Percentiles rank a stretch among this genome's conserved stretches.
These are phyloP conservation scores for Choristoneura fumiferana DNA, from an alignment of 1,140 invertebrate genomes.

Conservation along the genomic window DNA sequence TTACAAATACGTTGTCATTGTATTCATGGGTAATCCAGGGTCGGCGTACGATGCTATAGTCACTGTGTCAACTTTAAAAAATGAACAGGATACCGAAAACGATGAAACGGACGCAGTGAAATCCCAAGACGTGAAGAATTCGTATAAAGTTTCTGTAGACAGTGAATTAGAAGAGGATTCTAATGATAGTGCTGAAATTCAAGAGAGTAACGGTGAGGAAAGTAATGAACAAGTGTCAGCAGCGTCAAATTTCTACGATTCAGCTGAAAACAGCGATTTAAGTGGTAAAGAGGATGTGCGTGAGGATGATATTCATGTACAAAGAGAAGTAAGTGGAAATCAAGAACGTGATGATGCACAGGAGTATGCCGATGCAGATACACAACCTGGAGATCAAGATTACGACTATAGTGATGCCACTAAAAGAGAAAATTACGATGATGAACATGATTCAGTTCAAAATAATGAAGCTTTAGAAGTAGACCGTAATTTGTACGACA, in stretches of 20 bases:
- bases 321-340: background rate
- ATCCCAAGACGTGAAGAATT: constrained; percentile 16
- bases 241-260: constrained; percentile 9
- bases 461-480: constrained; percentile 23
- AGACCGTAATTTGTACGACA: constrained; percentile 34
- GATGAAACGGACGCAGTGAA: constrained; percentile 15
- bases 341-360: constrained; percentile 1
- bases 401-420: constrained; percentile 22
- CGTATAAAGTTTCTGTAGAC: constrained; percentile 20
- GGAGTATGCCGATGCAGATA: constrained; percentile 38
- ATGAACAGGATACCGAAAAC: constrained; percentile 21
- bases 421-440: constrained; percentile 23
- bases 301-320: background rate
- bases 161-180: constrained; percentile 26
- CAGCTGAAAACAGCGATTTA: background rate
- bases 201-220: background rate
- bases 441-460: constrained; percentile 17
- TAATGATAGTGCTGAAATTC: constrained; percentile 39
- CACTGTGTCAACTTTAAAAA: constrained; percentile 51
- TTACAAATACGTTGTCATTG: constrained; percentile 61
- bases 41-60: constrained; percentile 60
- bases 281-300: constrained; percentile 3
- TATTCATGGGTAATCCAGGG: constrained; percentile 56
- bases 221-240: background rate
- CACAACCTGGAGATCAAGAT: constrained; percentile 22